Conservation (phyloP, 2,888 invertebrate genomes). For the Thera obeliscata region DNA sequence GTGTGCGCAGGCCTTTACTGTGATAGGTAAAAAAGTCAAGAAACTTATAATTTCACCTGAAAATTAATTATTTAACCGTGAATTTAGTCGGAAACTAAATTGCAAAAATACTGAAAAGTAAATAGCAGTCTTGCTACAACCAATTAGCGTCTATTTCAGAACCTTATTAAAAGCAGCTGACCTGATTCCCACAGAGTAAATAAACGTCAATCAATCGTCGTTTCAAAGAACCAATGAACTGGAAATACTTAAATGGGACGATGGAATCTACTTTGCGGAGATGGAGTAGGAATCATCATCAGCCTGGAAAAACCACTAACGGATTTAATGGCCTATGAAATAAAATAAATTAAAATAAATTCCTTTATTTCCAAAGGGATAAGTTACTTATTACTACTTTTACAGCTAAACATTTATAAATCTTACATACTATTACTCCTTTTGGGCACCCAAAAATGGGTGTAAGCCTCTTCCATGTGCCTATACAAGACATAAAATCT, state of each 20-base stretch:
- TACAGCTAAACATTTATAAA: no score
- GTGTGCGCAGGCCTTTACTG: no score
- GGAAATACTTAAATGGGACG: conserved; percentile 28
- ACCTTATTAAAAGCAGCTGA: conserved; percentile 26
- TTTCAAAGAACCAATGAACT: conserved; percentile 26
- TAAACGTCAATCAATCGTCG: conserved; percentile 47
- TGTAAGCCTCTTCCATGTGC: no score
- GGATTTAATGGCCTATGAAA: no score
- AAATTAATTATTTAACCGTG: neutral
- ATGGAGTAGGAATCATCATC: neutral
- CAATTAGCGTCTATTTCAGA: conserved; percentile 27
- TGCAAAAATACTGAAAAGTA: conserved; percentile 7
- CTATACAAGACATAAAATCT: no score
- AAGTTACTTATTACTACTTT: no score
- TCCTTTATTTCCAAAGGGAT: no score
- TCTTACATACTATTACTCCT: no score
- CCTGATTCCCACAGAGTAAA: conserved; percentile 45
- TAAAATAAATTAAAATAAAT: no score
- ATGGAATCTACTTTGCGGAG: conserved; percentile 6
- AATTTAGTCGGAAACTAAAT: neutral
- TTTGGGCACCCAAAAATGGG: no score
- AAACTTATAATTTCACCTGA: neutral
- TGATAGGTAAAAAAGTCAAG: no score
- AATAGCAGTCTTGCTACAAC: conserved; percentile 14
- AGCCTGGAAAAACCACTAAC: no score